phyloP scores from a whole-genome alignment of 2,113 vertebrate species.

The Colaptes auratus region DNA sequence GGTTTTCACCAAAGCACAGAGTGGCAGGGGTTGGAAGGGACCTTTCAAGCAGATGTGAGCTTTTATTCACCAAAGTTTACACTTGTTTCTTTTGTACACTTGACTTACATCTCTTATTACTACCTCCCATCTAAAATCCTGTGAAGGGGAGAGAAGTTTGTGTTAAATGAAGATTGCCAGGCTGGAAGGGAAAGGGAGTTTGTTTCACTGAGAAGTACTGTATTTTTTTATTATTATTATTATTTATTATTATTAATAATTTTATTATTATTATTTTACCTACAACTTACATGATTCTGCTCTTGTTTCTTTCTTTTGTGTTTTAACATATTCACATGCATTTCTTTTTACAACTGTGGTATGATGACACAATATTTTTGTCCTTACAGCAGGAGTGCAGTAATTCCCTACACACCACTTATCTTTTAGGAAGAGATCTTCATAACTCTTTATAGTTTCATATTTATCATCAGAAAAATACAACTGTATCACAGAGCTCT shows the following conservation, averaged over 20 bases:
- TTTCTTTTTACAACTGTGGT: background rate
- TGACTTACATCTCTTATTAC: background rate
- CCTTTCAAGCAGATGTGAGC: background rate
- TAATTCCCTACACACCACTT: background rate
- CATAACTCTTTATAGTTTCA: background rate
- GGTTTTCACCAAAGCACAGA: background rate
- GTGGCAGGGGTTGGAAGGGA: too few species aligned
- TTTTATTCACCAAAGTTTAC: background rate
- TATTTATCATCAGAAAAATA: background rate
- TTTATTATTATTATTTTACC: background rate
- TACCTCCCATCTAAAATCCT: background rate
- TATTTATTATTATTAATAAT: too few species aligned
- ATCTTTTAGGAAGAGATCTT: background rate
- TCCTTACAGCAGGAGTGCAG: background rate
- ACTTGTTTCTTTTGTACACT: background rate
- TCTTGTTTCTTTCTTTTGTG: background rate
- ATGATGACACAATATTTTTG: background rate
- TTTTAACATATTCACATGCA: background rate
- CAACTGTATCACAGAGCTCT: background rate
- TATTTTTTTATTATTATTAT: too few species aligned
- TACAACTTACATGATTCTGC: background rate
- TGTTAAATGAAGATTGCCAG: background rate
- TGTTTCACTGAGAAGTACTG: background rate
- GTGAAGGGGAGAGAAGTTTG: background rate
- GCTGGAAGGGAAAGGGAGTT: background rate